Conservation (phyloP, 2,888 invertebrate genomes). For the Schrankia costaestrigalis region DNA sequence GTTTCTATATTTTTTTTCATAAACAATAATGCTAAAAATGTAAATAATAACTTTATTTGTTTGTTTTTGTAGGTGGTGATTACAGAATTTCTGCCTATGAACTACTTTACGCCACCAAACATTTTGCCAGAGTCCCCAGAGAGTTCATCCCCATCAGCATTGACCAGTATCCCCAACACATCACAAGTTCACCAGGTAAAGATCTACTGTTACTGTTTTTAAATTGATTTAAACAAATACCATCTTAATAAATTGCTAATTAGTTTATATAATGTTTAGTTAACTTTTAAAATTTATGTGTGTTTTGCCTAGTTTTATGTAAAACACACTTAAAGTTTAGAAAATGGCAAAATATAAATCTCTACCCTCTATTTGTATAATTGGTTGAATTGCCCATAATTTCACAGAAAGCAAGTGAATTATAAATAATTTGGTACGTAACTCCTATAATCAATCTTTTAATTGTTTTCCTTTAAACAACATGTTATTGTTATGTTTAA, state of each 20-base stretch:
- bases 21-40: neutral
- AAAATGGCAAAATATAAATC: too few relatives aligned
- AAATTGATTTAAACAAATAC: neutral
- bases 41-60: conserved; percentile 1
- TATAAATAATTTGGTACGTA: too few relatives aligned
- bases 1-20: too few relatives aligned
- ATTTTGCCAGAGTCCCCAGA: conserved; percentile 61
- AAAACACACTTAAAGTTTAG: neutral
- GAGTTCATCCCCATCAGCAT: conserved; percentile 49
- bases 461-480: neutral
- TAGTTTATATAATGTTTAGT: too few relatives aligned
- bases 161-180: conserved; percentile 42
- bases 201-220: neutral
- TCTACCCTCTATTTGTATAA: too few relatives aligned
- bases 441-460: too few relatives aligned
- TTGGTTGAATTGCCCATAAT: too few relatives aligned
- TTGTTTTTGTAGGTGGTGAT: conserved; percentile 47
- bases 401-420: too few relatives aligned
- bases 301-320: neutral
- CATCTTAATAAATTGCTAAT: too few relatives aligned
- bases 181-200: conserved; percentile 69
- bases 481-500: conserved; percentile 9
- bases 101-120: conserved; percentile 49
- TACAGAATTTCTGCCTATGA: conserved; percentile 65
- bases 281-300: neutral